phyloP scores from a whole-genome alignment of 2,888 invertebrate species.

The Chloroclysta siterata region DNA sequence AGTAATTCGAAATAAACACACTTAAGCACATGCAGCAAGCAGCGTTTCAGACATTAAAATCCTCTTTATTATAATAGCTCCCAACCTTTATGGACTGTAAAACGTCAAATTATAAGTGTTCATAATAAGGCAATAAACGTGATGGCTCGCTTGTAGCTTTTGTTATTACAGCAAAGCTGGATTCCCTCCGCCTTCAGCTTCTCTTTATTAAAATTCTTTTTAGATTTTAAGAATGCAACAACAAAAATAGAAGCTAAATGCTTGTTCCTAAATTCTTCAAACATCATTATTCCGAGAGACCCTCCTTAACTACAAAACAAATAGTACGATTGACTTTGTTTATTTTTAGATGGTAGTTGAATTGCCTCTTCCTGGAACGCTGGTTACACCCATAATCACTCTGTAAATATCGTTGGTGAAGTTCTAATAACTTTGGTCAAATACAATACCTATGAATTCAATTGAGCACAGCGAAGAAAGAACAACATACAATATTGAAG shows the following conservation, averaged over 20 bases:
- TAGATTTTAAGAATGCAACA: slow-evolving; percentile 49
- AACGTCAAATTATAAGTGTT: slow-evolving; percentile 50
- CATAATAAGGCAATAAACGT: slow-evolving; percentile 49
- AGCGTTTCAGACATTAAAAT: slow-evolving; percentile 34
- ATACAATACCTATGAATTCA: slow-evolving; percentile 25
- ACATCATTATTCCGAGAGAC: slow-evolving; percentile 71
- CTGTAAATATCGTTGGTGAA: slow-evolving; percentile 63
- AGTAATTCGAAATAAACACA: slow-evolving; percentile 41
- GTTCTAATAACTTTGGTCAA: slow-evolving; percentile 44
- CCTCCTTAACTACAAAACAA: slow-evolving; percentile 72
- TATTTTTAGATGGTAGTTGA: slow-evolving; percentile 76
- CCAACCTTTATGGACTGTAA: slow-evolving; percentile 48
- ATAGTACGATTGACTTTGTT: slow-evolving; percentile 74
- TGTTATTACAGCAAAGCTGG: slow-evolving; percentile 30
- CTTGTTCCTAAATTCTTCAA: slow-evolving; percentile 68
- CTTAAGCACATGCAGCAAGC: slow-evolving; percentile 31
- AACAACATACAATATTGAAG: slow-evolving; percentile 25
- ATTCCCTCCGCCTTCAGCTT: slow-evolving; percentile 29
- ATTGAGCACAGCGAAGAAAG: slow-evolving; percentile 26
- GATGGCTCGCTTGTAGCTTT: slow-evolving; percentile 40
- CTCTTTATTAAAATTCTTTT: slow-evolving; percentile 35
- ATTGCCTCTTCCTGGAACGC: slow-evolving; percentile 76
- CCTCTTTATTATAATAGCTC: slow-evolving; percentile 49
- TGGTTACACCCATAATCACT: slow-evolving; percentile 72
- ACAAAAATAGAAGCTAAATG: slow-evolving; percentile 50